Evolutionary conservation across 2,113 vertebrate genomes (phyloP).

Genomic region (Sturnus vulgaris): DNA sequence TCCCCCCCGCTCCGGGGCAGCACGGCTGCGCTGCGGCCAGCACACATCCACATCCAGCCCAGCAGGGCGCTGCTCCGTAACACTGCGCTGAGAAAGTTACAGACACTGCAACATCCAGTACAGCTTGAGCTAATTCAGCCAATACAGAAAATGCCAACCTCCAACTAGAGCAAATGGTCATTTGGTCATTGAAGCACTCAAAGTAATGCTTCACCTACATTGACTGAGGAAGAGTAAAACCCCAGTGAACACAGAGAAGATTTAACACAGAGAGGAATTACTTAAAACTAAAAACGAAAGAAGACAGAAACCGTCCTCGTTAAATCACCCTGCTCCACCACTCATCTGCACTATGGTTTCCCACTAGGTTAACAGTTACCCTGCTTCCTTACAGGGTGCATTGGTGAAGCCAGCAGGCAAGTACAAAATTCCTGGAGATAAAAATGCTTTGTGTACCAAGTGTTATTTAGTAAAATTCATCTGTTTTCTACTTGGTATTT

Average conservation of each 20-base stretch:
- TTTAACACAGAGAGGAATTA: background rate
- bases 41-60: background rate
- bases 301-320: background rate
- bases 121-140: background rate
- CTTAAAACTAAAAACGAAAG: background rate
- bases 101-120: background rate
- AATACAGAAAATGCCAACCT: background rate
- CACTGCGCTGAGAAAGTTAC: background rate
- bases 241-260: background rate
- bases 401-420: background rate
- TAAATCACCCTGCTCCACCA: background rate
- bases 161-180: background rate
- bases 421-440: background rate
- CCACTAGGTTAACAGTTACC: background rate
- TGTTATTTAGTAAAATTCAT: background rate
- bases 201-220: background rate
- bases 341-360: background rate
- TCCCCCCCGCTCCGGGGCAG: background rate
- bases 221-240: background rate
- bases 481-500: background rate
- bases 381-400: fast-evolving
- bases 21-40: fast-evolving
- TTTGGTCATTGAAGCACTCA: background rate
- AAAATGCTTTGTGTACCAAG: background rate
- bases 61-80: fast-evolving